Percentiles rank a stretch among this genome's conserved stretches.
Conservation (phyloP, 1,140 invertebrate species). For the Sinella curviseta region DNA sequence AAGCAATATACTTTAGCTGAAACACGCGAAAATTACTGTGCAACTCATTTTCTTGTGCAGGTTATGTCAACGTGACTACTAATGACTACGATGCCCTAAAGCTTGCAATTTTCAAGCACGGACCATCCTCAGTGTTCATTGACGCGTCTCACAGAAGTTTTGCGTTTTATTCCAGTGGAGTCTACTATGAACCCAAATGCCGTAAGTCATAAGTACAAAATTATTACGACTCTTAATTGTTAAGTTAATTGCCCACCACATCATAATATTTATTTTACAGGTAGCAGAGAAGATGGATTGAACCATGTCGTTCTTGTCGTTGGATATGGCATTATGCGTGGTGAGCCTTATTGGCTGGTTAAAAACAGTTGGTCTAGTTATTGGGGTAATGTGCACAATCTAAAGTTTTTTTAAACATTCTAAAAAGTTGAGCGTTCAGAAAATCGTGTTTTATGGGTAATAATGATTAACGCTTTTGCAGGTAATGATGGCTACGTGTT, state of each 20-base stretch:
- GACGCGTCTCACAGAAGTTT: conserved; percentile 88
- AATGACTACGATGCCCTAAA: conserved; percentile 75
- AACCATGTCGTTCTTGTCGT: conserved; percentile 93
- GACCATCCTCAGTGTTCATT: conserved; percentile 89
- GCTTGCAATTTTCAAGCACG: conserved; percentile 82
- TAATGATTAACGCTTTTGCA: too few relatives aligned
- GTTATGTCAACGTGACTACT: conserved; percentile 85
- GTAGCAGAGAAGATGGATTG: conserved; percentile 69
- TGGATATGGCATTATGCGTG: conserved; percentile 83
- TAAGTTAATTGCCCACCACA: too few relatives aligned
- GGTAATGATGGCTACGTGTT: conserved; percentile 91
- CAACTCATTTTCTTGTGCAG: conserved; percentile 30
- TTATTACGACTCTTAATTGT: too few relatives aligned
- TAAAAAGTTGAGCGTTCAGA: background rate
- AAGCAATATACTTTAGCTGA: background rate
- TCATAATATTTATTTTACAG: too few relatives aligned
- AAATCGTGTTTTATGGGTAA: too few relatives aligned
- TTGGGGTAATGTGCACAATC: conserved; percentile 5
- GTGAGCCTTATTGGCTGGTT: conserved; percentile 83
- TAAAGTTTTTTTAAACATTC: background rate
- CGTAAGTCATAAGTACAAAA: too few relatives aligned
- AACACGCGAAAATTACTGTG: background rate
- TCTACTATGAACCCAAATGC: conserved; percentile 84
- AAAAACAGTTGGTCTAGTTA: conserved; percentile 92
- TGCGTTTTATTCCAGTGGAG: conserved; percentile 86